phyloP scores from a whole-genome alignment of 1,140 invertebrate species.

The Dolichoris vasculosae region DNA sequence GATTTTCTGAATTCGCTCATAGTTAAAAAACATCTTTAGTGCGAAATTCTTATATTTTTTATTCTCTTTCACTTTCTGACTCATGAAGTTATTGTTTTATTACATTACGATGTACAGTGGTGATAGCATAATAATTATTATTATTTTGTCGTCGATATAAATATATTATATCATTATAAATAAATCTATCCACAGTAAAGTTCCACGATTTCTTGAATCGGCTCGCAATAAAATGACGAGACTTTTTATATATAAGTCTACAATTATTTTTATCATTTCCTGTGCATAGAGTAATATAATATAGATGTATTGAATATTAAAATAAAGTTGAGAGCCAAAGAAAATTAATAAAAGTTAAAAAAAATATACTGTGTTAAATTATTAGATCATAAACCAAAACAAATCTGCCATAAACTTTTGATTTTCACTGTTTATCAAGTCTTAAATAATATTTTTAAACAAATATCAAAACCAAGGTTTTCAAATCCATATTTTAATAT shows the following conservation, averaged over 20 bases:
- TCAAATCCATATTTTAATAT: no score
- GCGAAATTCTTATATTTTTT: background rate
- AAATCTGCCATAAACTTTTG: no score
- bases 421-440: no score
- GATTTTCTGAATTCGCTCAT: background rate
- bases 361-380: no score
- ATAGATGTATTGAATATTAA: background rate
- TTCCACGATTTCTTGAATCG: constrained; percentile 21
- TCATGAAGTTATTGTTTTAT: constrained; percentile 22
- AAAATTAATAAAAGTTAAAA: no score
- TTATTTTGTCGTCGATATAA: constrained; percentile 55
- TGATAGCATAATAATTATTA: constrained; percentile 40
- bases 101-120: constrained; percentile 38
- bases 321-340: background rate
- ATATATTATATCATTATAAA: constrained; percentile 19
- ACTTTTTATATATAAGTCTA: constrained; percentile 5
- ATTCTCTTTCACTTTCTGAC: background rate
- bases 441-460: no score
- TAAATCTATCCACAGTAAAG: constrained; percentile 44
- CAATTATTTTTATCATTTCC: constrained; percentile 20
- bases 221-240: constrained; percentile 34
- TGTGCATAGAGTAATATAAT: constrained; percentile 18
- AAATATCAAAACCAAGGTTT: no score
- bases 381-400: no score
- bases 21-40: constrained; percentile 1